phyloP scores from a whole-genome alignment of 2,113 vertebrate genomes.

The Lutjanus erythropterus region DNA sequence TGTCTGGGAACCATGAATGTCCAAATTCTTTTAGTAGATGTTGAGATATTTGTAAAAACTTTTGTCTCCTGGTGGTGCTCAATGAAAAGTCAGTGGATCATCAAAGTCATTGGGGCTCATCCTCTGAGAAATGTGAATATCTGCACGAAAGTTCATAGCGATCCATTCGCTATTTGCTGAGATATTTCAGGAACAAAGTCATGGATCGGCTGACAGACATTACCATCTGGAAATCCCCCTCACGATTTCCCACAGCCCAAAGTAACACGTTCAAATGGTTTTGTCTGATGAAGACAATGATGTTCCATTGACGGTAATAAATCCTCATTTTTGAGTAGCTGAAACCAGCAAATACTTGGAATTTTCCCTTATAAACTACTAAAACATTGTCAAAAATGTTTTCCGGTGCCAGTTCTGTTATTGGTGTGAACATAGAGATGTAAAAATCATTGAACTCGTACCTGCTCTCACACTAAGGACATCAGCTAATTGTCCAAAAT shows the following conservation, averaged over 20 bases:
- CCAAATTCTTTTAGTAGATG: too few species aligned
- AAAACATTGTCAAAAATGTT: too few species aligned
- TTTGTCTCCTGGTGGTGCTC: too few species aligned
- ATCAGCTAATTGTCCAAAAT: constrained; percentile 13
- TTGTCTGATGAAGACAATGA: background rate
- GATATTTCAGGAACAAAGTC: background rate
- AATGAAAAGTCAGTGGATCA: too few species aligned
- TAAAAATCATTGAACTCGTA: background rate
- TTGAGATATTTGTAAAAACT: too few species aligned
- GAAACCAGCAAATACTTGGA: too few species aligned
- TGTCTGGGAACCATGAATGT: too few species aligned
- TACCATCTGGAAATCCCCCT: background rate
- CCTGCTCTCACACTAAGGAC: constrained; percentile 2
- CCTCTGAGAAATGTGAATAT: background rate
- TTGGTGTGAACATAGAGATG: background rate
- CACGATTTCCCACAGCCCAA: too few species aligned
- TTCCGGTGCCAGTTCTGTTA: background rate
- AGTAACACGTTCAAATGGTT: background rate
- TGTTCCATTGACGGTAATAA: background rate
- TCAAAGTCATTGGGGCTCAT: background rate
- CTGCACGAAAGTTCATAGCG: background rate
- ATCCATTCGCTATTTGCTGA: background rate
- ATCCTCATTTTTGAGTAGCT: too few species aligned
- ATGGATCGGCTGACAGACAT: background rate
- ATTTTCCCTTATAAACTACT: too few species aligned